These are phyloP conservation scores for Antedon mediterranea DNA, from an alignment of 53 echinoderm and acorn worm genomes.

Conservation along the genomic window DNA sequence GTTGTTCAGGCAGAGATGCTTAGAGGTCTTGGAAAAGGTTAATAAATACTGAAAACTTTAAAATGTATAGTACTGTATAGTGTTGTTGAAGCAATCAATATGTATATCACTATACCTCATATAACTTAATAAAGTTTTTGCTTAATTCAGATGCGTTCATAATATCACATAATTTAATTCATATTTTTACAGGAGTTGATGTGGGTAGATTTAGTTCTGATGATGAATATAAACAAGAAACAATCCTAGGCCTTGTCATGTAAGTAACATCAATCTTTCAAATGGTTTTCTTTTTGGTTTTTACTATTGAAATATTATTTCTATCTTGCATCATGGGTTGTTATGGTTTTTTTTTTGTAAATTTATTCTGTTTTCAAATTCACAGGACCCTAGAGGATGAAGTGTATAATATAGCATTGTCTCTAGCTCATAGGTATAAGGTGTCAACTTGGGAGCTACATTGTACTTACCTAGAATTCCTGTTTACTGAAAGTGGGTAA, in stretches of 20 bases:
- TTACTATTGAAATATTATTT: too few species aligned
- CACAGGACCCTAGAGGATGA: slow-evolving; percentile 80
- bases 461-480: slow-evolving; percentile 83
- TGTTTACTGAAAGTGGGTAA: slow-evolving; percentile 95
- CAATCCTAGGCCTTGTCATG: slow-evolving; percentile 90
- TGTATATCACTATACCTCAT: too few species aligned
- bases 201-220: slow-evolving; percentile 81
- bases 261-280: slow-evolving; percentile 20
- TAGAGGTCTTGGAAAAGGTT: slow-evolving; percentile 67
- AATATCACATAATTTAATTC: too few species aligned
- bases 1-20: slow-evolving; percentile 85
- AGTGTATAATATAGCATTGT: slow-evolving; percentile 64
- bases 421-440: slow-evolving; percentile 68
- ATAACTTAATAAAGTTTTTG: too few species aligned
- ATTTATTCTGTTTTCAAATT: neutral
- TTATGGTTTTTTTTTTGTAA: neutral
- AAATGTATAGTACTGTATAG: too few species aligned
- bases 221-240: slow-evolving; percentile 89
- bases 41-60: neutral
- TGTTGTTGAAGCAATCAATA: too few species aligned
- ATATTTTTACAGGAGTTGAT: slow-evolving; percentile 62
- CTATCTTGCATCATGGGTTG: too few species aligned
- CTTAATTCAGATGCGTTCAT: too few species aligned
- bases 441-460: slow-evolving; percentile 83
- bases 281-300: too few species aligned